phyloP scores from a whole-genome alignment of 2,888 invertebrate genomes.

The Hipparchia semele region DNA sequence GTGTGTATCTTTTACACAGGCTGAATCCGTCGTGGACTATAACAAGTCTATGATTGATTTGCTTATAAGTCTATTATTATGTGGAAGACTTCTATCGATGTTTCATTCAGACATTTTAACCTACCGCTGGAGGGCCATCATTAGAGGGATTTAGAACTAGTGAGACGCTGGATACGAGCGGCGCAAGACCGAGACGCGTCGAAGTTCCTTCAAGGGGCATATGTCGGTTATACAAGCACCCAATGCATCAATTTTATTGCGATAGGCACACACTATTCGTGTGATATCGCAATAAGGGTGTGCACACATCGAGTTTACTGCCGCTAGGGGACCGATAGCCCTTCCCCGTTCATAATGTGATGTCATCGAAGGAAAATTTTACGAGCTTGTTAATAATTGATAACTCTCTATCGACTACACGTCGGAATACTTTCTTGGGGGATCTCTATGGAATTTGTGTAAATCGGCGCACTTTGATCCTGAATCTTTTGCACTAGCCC shows the following conservation, averaged over 20 bases:
- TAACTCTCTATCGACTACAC: slow-evolving; percentile 30
- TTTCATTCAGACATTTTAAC: too few species aligned
- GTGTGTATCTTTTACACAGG: background rate
- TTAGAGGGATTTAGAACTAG: too few species aligned
- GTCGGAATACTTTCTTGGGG: slow-evolving; percentile 18
- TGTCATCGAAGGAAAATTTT: slow-evolving; percentile 39
- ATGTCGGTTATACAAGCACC: background rate
- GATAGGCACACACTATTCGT: slow-evolving; percentile 14
- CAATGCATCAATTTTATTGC: background rate
- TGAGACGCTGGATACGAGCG: too few species aligned
- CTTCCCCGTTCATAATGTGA: slow-evolving; percentile 34
- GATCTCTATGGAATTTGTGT: slow-evolving; percentile 17
- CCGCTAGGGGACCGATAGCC: slow-evolving; percentile 34
- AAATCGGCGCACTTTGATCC: background rate
- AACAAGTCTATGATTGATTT: too few species aligned
- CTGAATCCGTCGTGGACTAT: background rate
- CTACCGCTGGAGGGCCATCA: too few species aligned
- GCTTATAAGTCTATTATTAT: too few species aligned
- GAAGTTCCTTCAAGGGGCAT: too few species aligned
- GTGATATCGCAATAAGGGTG: slow-evolving; percentile 19
- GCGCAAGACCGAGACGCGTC: too few species aligned
- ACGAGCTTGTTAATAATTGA: slow-evolving; percentile 37
- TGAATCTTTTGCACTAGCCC: background rate
- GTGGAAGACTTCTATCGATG: too few species aligned
- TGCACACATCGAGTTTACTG: slow-evolving; percentile 26